Percentiles rank a stretch among this genome's conserved stretches.
Evolutionary conservation across 2,113 vertebrate species (phyloP).

Genomic region (Passer montanus): DNA sequence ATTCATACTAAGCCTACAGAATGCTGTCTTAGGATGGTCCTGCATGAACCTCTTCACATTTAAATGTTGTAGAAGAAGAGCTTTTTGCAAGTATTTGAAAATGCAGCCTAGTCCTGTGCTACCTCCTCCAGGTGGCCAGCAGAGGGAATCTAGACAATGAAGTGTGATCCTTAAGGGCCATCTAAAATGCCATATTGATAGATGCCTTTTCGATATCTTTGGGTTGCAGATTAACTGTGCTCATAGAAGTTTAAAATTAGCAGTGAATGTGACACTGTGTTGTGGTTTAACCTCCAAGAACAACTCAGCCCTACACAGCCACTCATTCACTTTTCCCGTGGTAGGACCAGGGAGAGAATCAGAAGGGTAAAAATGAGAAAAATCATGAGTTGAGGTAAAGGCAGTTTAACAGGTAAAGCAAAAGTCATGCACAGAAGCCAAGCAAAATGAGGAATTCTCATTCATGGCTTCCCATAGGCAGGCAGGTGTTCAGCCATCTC

Average conservation of each 20-base stretch:
- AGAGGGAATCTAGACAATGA: neutral
- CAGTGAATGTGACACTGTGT: neutral
- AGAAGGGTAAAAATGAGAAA: neutral
- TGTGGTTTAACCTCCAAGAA: neutral
- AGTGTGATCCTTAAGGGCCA: neutral
- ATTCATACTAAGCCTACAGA: neutral
- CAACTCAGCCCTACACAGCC: neutral
- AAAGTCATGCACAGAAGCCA: neutral
- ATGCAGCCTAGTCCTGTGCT: neutral
- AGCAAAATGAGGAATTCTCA: neutral
- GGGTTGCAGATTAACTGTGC: neutral
- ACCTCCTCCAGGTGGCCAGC: neutral
- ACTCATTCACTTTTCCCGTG: accelerated
- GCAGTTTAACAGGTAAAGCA: neutral
- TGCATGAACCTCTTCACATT: neutral
- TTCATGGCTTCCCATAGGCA: neutral
- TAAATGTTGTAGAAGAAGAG: neutral
- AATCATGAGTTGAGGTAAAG: neutral
- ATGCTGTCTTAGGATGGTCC: neutral
- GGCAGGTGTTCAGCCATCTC: neutral
- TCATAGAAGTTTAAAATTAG: neutral
- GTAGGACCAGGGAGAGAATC: neutral
- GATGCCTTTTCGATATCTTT: neutral
- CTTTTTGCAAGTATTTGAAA: neutral
- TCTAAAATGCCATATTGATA: neutral